These are phyloP conservation scores for Mesaphorura yosii DNA, from an alignment of 1,140 invertebrate genomes.

Conservation along the genomic window DNA sequence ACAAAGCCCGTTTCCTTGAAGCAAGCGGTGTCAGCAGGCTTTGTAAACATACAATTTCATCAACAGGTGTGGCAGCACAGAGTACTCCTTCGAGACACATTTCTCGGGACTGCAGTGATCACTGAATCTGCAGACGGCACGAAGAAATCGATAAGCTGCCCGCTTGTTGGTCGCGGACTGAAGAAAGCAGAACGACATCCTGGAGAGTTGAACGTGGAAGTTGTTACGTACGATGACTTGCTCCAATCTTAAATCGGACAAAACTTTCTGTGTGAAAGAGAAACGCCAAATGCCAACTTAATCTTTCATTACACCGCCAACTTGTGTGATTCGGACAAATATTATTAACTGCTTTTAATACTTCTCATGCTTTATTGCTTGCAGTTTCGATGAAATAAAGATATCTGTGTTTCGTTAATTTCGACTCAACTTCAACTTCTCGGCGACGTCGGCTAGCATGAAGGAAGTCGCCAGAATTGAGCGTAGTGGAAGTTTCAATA, in stretches of 20 bases:
- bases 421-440: no score
- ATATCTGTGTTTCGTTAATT: no score
- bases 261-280: no score
- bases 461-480: no score
- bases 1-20: neutral
- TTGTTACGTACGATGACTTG: constrained; percentile 25
- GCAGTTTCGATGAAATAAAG: no score
- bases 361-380: no score
- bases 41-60: constrained; percentile 5
- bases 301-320: no score
- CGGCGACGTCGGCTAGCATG: no score
- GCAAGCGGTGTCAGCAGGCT: neutral
- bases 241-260: neutral
- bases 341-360: no score
- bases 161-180: constrained; percentile 23
- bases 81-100: constrained; percentile 21
- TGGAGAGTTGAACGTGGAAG: constrained; percentile 19
- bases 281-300: no score
- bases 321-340: no score
- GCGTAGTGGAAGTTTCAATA: no score
- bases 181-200: constrained; percentile 23
- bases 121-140: constrained; percentile 20
- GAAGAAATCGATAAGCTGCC: constrained; percentile 12
- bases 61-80: constrained; percentile 24
- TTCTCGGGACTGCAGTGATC: constrained; percentile 26